phyloP scores from a whole-genome alignment of 2,888 invertebrate genomes.

The Pseudococcus jackbeardsleyi region DNA sequence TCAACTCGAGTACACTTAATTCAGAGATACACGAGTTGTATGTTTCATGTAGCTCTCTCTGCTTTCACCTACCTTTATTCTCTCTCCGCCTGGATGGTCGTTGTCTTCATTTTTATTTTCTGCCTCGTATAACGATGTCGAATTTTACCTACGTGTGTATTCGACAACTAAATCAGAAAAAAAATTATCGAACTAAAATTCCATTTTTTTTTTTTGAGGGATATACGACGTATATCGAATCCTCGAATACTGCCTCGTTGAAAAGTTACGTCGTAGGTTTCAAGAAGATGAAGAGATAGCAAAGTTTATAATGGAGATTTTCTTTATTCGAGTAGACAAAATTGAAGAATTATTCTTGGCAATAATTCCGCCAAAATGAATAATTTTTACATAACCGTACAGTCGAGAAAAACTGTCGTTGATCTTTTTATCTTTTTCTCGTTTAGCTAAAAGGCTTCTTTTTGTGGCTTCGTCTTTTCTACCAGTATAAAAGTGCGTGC shows the following conservation, averaged over 20 bases:
- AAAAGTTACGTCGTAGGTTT: too few relatives aligned
- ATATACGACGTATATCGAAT: too few relatives aligned
- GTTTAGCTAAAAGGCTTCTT: background rate
- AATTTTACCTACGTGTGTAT: background rate
- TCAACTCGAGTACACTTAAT: conserved; percentile 35
- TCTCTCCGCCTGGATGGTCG: background rate
- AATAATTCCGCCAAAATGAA: conserved; percentile 27
- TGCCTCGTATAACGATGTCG: background rate
- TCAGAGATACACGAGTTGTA: background rate
- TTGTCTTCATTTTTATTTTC: conserved; percentile 21
- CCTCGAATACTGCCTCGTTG: too few relatives aligned
- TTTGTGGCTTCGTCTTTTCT: background rate
- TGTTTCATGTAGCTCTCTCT: background rate
- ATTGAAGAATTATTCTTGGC: background rate
- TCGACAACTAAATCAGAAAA: too few relatives aligned
- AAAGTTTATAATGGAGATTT: background rate
- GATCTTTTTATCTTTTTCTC: conserved; percentile 20
- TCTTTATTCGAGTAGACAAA: background rate
- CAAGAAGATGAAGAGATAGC: too few relatives aligned
- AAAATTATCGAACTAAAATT: too few relatives aligned
- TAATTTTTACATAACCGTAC: conserved; percentile 29
- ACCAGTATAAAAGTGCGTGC: background rate
- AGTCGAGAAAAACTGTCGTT: background rate
- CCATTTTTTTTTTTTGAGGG: too few relatives aligned
- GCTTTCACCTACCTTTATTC: background rate